Percentiles rank a stretch among this genome's conserved stretches.
Evolutionary conservation across 2,797 vertebrate genomes (phyloP).

Genomic region (Liasis olivaceus): DNA sequence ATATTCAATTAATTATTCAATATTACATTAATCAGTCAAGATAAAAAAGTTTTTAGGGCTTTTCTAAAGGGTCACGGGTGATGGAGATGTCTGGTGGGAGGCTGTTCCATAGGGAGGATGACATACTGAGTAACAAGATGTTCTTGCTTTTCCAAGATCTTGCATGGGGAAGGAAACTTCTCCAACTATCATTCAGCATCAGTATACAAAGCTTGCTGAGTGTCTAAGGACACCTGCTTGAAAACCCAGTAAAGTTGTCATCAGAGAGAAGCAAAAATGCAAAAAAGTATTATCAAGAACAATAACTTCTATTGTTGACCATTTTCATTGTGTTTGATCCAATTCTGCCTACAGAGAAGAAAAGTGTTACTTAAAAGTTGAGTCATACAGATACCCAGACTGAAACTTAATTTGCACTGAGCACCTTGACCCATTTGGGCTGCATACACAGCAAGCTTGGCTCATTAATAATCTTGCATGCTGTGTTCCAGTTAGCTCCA

Average conservation of each 20-base stretch:
- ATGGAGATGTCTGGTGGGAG: neutral
- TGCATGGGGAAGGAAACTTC: neutral
- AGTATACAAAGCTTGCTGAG: accelerated
- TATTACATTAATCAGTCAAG: neutral
- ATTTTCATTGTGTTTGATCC: neutral
- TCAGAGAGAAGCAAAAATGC: neutral
- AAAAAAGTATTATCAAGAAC: neutral
- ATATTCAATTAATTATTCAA: neutral
- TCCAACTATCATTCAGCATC: neutral
- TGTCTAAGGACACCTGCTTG: neutral
- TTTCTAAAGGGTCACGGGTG: neutral
- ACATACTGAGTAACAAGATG: neutral
- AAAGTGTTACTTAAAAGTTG: neutral
- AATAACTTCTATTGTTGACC: neutral
- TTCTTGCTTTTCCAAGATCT: neutral
- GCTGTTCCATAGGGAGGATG: neutral
- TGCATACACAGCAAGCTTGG: neutral
- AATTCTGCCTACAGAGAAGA: neutral
- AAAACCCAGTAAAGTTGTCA: too few relatives aligned
- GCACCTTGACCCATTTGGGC: neutral
- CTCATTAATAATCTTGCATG: neutral
- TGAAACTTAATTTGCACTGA: neutral
- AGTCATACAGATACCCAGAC: neutral
- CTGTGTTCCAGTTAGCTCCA: neutral
- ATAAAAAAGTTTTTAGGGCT: neutral